Conservation (phyloP, 2,113 vertebrate genomes). For the Takifugu flavidus region DNA sequence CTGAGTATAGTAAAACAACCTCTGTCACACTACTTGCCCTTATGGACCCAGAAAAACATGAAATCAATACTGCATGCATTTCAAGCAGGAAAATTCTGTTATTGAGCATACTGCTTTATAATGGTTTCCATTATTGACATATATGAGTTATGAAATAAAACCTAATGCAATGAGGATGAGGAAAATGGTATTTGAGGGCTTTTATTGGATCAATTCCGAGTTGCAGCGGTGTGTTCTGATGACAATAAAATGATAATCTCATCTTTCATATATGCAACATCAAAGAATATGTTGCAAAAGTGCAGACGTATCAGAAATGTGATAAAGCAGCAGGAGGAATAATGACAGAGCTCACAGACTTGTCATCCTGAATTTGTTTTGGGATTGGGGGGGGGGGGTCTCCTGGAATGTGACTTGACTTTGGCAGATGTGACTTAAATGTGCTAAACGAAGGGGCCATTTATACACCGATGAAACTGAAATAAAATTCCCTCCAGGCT, state of each 20-base stretch:
- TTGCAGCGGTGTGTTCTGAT: slow-evolving; percentile 52
- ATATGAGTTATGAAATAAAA: slow-evolving; percentile 76
- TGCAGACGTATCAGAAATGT: slow-evolving; percentile 56
- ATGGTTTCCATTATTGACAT: slow-evolving; percentile 76
- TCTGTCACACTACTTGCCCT: slow-evolving; percentile 66
- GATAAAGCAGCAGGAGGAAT: slow-evolving; percentile 12
- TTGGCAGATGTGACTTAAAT: slow-evolving; percentile 9
- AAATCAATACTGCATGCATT: slow-evolving; percentile 77
- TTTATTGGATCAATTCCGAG: slow-evolving; percentile 72
- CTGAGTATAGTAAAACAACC: slow-evolving; percentile 63
- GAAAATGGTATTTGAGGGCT: slow-evolving; percentile 71
- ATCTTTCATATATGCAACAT: slow-evolving; percentile 19
- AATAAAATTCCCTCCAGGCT: too few relatives aligned
- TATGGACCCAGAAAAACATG: slow-evolving; percentile 66
- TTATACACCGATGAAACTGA: too few relatives aligned
- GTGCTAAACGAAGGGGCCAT: too few relatives aligned
- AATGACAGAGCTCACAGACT: slow-evolving; percentile 4
- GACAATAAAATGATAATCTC: slow-evolving; percentile 69
- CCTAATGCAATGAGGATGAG: slow-evolving; percentile 74
- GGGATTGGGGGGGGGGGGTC: background rate
- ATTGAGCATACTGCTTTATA: slow-evolving; percentile 73
- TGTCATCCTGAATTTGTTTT: slow-evolving; percentile 28
- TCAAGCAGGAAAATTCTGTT: slow-evolving; percentile 75
- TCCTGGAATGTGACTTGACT: slow-evolving; percentile 12
- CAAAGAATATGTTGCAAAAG: slow-evolving; percentile 53